Conservation (phyloP, 1,140 invertebrate species). For the Drosophila baimaii region DNA sequence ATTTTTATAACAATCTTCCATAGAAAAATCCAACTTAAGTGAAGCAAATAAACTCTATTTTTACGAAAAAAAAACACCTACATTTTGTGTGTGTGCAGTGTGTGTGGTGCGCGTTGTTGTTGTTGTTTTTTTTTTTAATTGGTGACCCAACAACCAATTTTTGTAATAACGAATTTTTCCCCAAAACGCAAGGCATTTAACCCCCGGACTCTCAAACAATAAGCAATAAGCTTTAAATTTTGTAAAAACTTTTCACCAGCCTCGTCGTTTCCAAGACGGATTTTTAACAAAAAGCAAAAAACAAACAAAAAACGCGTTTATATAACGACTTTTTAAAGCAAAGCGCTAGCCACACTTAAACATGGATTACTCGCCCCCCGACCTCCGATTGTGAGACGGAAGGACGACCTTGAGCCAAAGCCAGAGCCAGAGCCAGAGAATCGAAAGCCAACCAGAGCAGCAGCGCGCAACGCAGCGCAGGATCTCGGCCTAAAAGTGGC, state of each 20-base stretch:
- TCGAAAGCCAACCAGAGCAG: conserved; percentile 14
- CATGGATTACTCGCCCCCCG: conserved; percentile 27
- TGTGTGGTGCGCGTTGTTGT: background rate
- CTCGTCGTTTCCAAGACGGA: conserved; percentile 11
- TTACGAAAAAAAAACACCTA: background rate
- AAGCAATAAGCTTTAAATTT: conserved; percentile 61
- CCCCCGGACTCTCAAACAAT: conserved; percentile 37
- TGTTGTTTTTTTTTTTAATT: conserved; percentile 18
- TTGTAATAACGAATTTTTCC: conserved; percentile 65
- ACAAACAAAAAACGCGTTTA: conserved; percentile 26
- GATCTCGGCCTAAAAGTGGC: conserved; percentile 71
- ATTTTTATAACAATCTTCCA: conserved; percentile 46
- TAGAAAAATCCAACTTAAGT: background rate
- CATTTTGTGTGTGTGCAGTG: conserved; percentile 32
- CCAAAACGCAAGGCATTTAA: conserved; percentile 59
- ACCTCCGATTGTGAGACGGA: conserved; percentile 23
- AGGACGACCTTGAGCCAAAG: conserved; percentile 35
- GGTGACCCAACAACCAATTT: conserved; percentile 23
- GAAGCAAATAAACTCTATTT: background rate
- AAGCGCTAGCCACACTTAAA: conserved; percentile 5
- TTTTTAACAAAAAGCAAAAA: conserved; percentile 16
- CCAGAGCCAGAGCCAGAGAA: conserved; percentile 19
- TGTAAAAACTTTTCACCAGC: conserved; percentile 44
- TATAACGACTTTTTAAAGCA: conserved; percentile 56
- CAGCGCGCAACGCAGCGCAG: conserved; percentile 19